Evolutionary conservation across 2,888 invertebrate species (phyloP).

Genomic region (Hartigia nigra): DNA sequence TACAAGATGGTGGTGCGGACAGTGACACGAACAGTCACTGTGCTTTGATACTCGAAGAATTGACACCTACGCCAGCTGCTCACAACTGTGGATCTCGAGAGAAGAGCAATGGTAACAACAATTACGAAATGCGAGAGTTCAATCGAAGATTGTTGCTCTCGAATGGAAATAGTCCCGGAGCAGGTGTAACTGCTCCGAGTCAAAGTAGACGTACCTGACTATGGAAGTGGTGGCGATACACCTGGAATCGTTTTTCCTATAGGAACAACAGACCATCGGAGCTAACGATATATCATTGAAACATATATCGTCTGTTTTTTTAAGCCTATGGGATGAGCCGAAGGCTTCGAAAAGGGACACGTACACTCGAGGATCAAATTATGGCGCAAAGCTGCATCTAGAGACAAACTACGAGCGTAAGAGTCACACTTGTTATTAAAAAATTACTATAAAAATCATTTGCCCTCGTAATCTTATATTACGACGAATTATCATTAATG

Average conservation of each 20-base stretch:
- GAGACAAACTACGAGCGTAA: background rate
- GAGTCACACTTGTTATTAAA: background rate
- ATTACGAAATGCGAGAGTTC: constrained; percentile 83
- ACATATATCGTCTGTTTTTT: constrained; percentile 17
- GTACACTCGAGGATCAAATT: background rate
- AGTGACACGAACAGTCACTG: constrained; percentile 71
- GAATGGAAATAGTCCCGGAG: constrained; percentile 59
- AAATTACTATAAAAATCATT: background rate
- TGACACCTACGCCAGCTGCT: constrained; percentile 58
- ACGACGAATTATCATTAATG: background rate
- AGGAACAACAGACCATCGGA: constrained; percentile 58
- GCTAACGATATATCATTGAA: constrained; percentile 52
- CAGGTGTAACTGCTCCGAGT: constrained; percentile 68
- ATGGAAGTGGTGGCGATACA: constrained; percentile 62
- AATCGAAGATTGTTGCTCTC: constrained; percentile 64
- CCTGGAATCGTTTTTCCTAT: constrained; percentile 57
- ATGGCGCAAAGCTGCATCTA: background rate
- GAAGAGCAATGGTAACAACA: constrained; percentile 81
- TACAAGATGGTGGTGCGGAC: constrained; percentile 69
- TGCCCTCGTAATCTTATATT: background rate
- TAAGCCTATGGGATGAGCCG: constrained; percentile 27
- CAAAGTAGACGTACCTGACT: constrained; percentile 62
- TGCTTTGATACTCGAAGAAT: constrained; percentile 69
- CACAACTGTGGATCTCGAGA: constrained; percentile 63
- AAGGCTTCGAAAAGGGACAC: constrained; percentile 32